Conservation (phyloP, 2,888 invertebrate species). For the Kuschelorhynchus macadamiae region DNA sequence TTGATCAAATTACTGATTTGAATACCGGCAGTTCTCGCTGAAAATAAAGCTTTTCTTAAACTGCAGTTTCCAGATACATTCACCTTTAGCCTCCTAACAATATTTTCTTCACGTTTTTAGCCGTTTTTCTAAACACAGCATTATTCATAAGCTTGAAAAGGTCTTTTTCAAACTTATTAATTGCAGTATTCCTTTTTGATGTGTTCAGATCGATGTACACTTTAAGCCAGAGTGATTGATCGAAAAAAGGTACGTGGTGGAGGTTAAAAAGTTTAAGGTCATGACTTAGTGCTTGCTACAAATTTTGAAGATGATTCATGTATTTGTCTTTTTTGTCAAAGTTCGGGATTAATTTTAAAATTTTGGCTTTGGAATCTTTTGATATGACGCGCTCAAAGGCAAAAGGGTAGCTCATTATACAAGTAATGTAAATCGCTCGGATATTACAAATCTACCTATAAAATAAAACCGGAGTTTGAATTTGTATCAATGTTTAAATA, state of each 20-base stretch:
- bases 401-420: constrained; percentile 11
- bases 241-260: neutral
- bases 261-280: neutral
- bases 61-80: too few relatives aligned
- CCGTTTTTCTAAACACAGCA: constrained; percentile 4
- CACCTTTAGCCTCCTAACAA: too few relatives aligned
- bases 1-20: too few relatives aligned
- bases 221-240: constrained; percentile 18
- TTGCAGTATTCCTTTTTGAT: constrained; percentile 4
- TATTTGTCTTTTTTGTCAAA: constrained; percentile 1
- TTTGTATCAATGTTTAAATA: too few relatives aligned
- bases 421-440: too few relatives aligned
- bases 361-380: neutral
- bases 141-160: constrained; percentile 17
- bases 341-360: constrained; percentile 14
- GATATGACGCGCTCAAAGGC: neutral
- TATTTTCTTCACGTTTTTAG: too few relatives aligned
- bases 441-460: too few relatives aligned
- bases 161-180: constrained; percentile 17
- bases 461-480: too few relatives aligned
- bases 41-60: too few relatives aligned
- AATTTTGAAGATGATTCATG: constrained; percentile 5
- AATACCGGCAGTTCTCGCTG: too few relatives aligned
- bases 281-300: constrained; percentile 9
- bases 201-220: constrained; percentile 25